Evolutionary conservation across 2,888 invertebrate species (phyloP).

Genomic region (Drosophila prolongata): DNA sequence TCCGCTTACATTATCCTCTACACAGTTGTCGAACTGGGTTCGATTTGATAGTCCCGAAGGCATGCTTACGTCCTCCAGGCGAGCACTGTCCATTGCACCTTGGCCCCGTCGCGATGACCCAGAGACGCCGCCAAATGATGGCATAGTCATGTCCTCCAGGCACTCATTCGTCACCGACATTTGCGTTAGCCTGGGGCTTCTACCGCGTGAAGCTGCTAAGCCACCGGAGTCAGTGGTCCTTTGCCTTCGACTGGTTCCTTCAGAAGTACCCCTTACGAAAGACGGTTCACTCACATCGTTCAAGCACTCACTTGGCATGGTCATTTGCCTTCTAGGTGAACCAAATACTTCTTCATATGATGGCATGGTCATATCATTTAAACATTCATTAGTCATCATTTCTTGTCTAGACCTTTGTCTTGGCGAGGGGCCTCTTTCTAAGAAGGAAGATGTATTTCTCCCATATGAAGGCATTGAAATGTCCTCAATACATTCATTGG

Average conservation of each 20-base stretch:
- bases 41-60: not conserved
- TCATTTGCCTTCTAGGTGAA: not conserved
- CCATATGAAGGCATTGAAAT: not conserved
- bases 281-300: constrained; percentile 5
- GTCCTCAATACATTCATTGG: constrained; percentile 16
- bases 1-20: not conserved
- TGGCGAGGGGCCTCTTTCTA: not conserved
- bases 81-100: not conserved
- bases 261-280: not conserved
- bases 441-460: not conserved
- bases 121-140: constrained; percentile 9
- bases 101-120: constrained; percentile 13
- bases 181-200: not conserved
- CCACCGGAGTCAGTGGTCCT: not conserved
- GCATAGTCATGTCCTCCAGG: constrained; percentile 29
- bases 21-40: not conserved
- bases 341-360: not conserved
- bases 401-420: not conserved
- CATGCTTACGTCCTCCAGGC: constrained; percentile 4
- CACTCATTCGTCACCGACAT: constrained; percentile 22
- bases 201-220: not conserved
- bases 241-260: not conserved
- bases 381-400: constrained; percentile 4
- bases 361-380: constrained; percentile 35
- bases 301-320: constrained; percentile 2